Conservation (phyloP, 2,113 vertebrate genomes). For the Boleophthalmus pectinirostris region DNA sequence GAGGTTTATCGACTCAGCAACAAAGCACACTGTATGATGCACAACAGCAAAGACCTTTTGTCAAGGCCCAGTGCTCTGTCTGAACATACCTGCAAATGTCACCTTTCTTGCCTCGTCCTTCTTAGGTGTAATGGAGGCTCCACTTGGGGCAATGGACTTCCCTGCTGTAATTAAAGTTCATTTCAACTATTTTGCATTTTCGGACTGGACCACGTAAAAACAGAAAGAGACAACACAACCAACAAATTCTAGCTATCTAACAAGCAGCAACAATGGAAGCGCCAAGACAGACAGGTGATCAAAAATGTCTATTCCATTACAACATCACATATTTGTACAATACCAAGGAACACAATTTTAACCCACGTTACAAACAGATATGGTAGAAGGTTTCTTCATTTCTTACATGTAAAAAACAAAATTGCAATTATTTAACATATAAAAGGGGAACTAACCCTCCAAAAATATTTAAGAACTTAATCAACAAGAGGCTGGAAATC, state of each 20-base stretch:
- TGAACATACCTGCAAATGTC: constrained; percentile 44
- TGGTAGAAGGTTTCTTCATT: too few relatives aligned
- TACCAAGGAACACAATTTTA: neutral
- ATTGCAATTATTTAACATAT: too few relatives aligned
- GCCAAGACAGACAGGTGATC: neutral
- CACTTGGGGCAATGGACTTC: constrained; percentile 4
- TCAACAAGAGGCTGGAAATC: neutral
- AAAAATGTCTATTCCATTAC: neutral
- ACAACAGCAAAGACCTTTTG: neutral
- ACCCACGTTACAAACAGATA: too few relatives aligned
- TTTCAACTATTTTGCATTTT: neutral
- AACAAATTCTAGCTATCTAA: neutral
- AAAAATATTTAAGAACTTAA: neutral
- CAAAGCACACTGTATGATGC: neutral
- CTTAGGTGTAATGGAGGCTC: constrained; percentile 19
- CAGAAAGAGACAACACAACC: neutral
- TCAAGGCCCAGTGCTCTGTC: neutral
- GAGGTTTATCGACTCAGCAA: neutral
- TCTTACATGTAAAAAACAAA: too few relatives aligned
- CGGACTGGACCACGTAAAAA: neutral
- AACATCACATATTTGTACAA: neutral
- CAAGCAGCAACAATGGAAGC: neutral
- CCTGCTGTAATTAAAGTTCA: constrained; percentile 32
- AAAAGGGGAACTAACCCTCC: neutral
- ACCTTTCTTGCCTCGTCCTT: constrained; percentile 31